Base-by-base conservation (phyloP, 2,113 vertebrate species). In the Myotis brandtii region DNA sequence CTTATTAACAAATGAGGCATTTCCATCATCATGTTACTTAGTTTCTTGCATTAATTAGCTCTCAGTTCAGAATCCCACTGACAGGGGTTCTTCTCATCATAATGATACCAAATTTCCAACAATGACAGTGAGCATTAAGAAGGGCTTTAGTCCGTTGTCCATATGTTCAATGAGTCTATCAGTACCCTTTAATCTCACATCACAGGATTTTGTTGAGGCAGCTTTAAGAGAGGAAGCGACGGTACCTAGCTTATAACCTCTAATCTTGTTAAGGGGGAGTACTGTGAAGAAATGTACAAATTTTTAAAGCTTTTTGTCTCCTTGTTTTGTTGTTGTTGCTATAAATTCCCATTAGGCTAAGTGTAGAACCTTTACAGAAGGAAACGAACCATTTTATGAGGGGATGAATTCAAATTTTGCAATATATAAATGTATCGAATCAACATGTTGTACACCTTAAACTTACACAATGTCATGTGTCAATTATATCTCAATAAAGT, bases 301-400 rank as follows among this genome's bases (percentile, higher is more conserved):
- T 6, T 93, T 88, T 77, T 23, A 13, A 64, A 54, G 73, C 6
- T 12, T 40, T 34, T 54, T 43, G 10, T 77, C 87, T 72, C 3
- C 3, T 46, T 59, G 5, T 52, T 48, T 64, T 59, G 67, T 32
- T 48, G 14, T 64, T 17, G 17, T 54, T 18, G 5, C 23, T 11
- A 3, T 27, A 77, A 85, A 95, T n/a, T 92, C 4, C 14, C 84
- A 40, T 77, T 97, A 66, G 25, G 66, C 87, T 82, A 72, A 83
- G 8, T 83, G 2, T 76, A 34, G 66, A 48, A 46, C 3, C 10
- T 62, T 94, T 80, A 59, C 16, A 87, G 11, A 62, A 46, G 17
- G 30, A 90, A 50, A 48, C 16, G 34, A 96, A 27, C 25, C n/a
- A 69, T 90, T 13, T 30, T 43, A 70, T 27, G 16, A 89, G 70